Percentiles rank a stretch among this genome's conserved stretches.
phyloP scores from a whole-genome alignment of 2,113 vertebrate genomes.

The Notothenia rossii region DNA sequence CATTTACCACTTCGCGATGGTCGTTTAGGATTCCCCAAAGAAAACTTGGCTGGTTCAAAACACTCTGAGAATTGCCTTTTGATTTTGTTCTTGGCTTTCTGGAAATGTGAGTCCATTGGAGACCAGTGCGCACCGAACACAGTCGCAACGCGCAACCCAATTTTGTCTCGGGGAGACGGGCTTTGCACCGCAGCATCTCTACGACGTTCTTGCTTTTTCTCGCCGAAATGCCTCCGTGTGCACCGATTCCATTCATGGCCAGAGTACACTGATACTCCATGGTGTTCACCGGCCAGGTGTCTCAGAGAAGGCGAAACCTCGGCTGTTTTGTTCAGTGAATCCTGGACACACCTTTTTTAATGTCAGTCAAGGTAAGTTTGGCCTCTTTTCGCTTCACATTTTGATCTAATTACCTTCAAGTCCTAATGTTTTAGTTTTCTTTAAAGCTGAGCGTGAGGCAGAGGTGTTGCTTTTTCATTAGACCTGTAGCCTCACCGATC shows the following conservation, averaged over 20 bases:
- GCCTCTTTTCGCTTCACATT: slow-evolving; percentile 30
- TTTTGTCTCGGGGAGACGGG: slow-evolving; percentile 42
- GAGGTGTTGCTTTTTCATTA: slow-evolving; percentile 32
- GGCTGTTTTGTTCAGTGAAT: slow-evolving; percentile 59
- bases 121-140: slow-evolving; percentile 58
- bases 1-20: not conserved
- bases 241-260: slow-evolving; percentile 37
- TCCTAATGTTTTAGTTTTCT: not conserved
- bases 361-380: slow-evolving; percentile 83
- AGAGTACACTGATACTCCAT: slow-evolving; percentile 69
- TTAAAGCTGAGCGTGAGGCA: slow-evolving; percentile 1
- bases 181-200: slow-evolving; percentile 53
- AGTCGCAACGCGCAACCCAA: slow-evolving; percentile 65
- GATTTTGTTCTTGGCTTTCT: slow-evolving; percentile 17
- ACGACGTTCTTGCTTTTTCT: slow-evolving; percentile 39
- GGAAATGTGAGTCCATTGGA: slow-evolving; percentile 70
- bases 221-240: slow-evolving; percentile 52
- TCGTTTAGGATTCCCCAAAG: not conserved
- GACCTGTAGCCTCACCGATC: slow-evolving; percentile 48
- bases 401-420: not conserved
- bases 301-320: slow-evolving; percentile 47
- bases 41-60: slow-evolving; percentile 40
- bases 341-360: slow-evolving; percentile 81
- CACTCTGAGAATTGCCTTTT: not conserved
- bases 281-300: slow-evolving; percentile 62